Evolutionary conservation across 2,888 invertebrate species (phyloP), one percentile per base, ranked within the genome.

Genomic region (Drosophila aldrichi): DNA sequence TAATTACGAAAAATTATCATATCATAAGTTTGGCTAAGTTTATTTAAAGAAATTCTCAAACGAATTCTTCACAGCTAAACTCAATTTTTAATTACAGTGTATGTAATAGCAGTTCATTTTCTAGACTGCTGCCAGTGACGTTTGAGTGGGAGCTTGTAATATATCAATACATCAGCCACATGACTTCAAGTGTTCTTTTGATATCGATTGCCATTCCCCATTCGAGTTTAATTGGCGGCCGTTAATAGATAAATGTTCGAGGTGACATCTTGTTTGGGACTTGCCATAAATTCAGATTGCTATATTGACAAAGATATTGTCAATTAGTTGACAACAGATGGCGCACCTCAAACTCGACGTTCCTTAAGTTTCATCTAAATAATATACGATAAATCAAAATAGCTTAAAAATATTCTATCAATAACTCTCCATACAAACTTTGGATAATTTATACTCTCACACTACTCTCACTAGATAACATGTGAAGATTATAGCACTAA

Each of bases 151-250:
- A 29, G 62, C 25, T 60, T 54, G 60, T 12, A 49, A 38, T 60
- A 38, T 55, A 82, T 80, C 76, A 69, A 76, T 75, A 75, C 67
- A 36, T 36, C 71, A 80, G 38, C 62, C 20, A 44, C 48, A 62
- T 66, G 59, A 41, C 57, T 57, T 65, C 56, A 58, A 87, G 73
- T 71, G 64, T 56, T 62, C 58, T 49, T 44, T 55, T 44, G 40
- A 63, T 75, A 71, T 70, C 65, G 18, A 74, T 65, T 34, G 40
- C 18, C 22, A 46, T 52, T 46, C 20, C 52, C 38, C 55, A 43
- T 29, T 32, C 55, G 20, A 48, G 20, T 51, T 63, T 51, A 79
- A 79, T 79, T 79, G 76, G 60, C 49, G 43, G 14, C 60, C 66
- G 55, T 62, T 61, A 44, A 62, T 69, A 59, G 76, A 55, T 56